A percentile compares a stretch with the other conserved stretches of the same genome.
Evolutionary conservation across 2,113 vertebrate species (phyloP).

Genomic region (Microtus pennsylvanicus): DNA sequence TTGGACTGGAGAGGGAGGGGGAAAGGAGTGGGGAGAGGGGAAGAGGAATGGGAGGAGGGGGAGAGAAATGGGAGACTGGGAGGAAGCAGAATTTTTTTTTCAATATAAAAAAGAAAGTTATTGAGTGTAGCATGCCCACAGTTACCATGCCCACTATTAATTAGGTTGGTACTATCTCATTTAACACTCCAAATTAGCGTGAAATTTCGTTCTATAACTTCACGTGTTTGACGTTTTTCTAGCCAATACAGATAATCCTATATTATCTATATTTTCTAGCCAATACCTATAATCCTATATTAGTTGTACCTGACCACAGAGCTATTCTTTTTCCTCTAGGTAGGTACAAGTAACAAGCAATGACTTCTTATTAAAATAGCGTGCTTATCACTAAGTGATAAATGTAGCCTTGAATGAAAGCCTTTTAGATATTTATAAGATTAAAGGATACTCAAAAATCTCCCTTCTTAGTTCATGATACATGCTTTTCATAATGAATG

Average conservation of each 20-base stretch:
- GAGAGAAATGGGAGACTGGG: no score
- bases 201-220: not conserved
- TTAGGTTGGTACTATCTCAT: not conserved
- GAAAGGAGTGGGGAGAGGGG: no score
- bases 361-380: conserved; percentile 34
- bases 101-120: not conserved
- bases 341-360: not conserved
- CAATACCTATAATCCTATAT: not conserved
- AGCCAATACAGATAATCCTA: not conserved
- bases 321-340: not conserved
- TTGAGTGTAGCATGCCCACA: not conserved
- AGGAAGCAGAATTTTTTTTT: no score
- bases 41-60: no score
- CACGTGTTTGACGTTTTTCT: not conserved
- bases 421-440: not conserved
- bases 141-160: not conserved
- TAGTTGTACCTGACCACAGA: not conserved
- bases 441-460: conserved; percentile 43
- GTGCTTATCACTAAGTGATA: not conserved
- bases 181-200: conserved; percentile 4
- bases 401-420: not conserved
- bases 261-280: not conserved
- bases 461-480: conserved; percentile 41
- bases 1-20: no score
- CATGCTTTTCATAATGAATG: conserved; percentile 38